Base-by-base conservation (phyloP, 2,888 invertebrate species). In the Eupithecia exiguata region DNA sequence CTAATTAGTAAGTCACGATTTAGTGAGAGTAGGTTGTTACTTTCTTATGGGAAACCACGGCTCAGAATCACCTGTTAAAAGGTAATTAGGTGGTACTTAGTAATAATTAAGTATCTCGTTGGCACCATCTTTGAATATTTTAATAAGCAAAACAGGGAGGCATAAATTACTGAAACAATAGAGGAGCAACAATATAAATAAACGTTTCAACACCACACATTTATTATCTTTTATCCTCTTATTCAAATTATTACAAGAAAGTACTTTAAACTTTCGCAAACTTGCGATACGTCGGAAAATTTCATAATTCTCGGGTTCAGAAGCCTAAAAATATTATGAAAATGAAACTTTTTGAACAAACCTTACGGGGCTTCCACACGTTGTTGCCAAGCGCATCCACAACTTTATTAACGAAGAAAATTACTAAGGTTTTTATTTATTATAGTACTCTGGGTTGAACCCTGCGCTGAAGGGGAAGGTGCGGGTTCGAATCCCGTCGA, bases 251-350 rank as follows among this genome's bases (percentile, higher is more conserved):
- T 66, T 71, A 66, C 43, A 62, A 69, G 76, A 67, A 71, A 18
- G 70, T 71, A 66, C 75, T 73, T 71, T 67, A 71, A 73, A 76
- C 76, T 76, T 76, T 43, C 36, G 5, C 38, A 61, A 76, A 73
- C 73, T 74, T 46, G 40, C 65, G 63, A 70, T 75, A 75, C 70
- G 67, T 75, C 46, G 62, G 49, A 58, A 72, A 74, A 78, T 74
- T 78, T 69, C 70, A 69, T 77, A 74, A 76, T 74, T 74, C 77
- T 70, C 69, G 74, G 72, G 75, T 72, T 72, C 72, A 75, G 79
- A 79, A 79, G 68, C 74, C 21, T 53, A 72, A 75, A 75, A 72
- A 75, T 75, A 72, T 72, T 72, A 68, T 43, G 49, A 69, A 58
- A 40, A 68, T 36, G 9, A 70, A 75, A 75, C 68, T 75, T 75